Base-by-base conservation (phyloP, 2,888 invertebrate species). In the Iselma pallidipennis region DNA sequence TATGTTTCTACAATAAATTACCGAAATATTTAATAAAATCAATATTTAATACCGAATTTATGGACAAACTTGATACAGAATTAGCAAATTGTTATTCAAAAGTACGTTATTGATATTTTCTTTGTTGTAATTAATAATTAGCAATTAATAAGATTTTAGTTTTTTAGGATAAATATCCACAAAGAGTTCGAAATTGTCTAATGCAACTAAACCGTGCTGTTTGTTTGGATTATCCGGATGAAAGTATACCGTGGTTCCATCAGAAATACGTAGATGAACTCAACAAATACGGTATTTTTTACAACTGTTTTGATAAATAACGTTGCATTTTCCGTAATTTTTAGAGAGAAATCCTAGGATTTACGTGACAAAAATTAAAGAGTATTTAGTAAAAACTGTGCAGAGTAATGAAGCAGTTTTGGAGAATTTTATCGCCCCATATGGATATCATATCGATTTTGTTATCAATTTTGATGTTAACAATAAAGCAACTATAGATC, bases 221-320 rank as follows among this genome's bases (percentile, higher is more conserved):
- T 16, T 88, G 88, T 70, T 77, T 89, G 49, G 88, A 88, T 75
- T 84, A 85, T 74, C 88, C 89, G 0, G 85, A 88, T 74, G 78
- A 83, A 10, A 85, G 85, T 74, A 82, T 89, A 5, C 88, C 88
- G 0, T 89, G 89, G 89, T 89, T 89, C 74, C 88, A 89, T 73
- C 83, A 86, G 67, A 86, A 86, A 69, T 88, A 85, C 66, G 81
- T 87, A 5, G 82, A 86, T 68, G 84, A 86, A 53, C 79, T 82
- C 57, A 75, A 82, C 31, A 79, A 80, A 59, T 80, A 80, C 74
- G 78, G 85, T 85, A 80, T 69, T 69, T 14, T 1, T 33, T 67
- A 59, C 49, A 42, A 23, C 69, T 64, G 45, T n/a, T 26, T 29
- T 6, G 14, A 26, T 28, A 26, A 31, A 48, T 51, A 49, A 55